phyloP scores from a whole-genome alignment of 53 echinoderm and acorn worm genomes.

The Paracentrotus lividus region DNA sequence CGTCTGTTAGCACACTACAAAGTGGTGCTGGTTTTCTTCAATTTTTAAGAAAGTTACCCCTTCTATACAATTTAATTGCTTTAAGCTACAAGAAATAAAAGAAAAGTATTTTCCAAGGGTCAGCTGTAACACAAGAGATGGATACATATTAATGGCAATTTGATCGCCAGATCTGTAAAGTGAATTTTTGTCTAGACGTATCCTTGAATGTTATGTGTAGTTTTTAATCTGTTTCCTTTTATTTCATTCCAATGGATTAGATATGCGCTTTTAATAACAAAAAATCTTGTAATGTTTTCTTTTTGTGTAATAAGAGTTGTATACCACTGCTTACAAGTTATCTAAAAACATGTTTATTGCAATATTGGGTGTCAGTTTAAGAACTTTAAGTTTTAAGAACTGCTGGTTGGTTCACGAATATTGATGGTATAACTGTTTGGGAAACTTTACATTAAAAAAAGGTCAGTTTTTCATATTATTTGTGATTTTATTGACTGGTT shows the following conservation, averaged over 20 bases:
- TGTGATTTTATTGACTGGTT: neutral
- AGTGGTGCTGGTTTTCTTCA: no score
- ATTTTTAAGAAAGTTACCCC: neutral
- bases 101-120: neutral
- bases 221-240: neutral
- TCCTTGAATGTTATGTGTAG: neutral
- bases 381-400: neutral
- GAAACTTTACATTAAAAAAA: neutral
- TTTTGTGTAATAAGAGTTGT: neutral
- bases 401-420: constrained; percentile 40
- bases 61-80: neutral
- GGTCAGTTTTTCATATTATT: neutral
- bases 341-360: constrained; percentile 38
- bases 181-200: neutral
- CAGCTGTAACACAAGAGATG: neutral
- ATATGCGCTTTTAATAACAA: neutral
- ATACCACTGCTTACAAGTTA: neutral
- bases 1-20: neutral
- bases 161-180: neutral
- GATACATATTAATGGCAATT: neutral
- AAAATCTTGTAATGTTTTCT: constrained; percentile 20
- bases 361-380: constrained; percentile 28
- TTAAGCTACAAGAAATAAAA: neutral
- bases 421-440: constrained; percentile 4
- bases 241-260: constrained; percentile 9